A percentile compares a stretch with the other conserved stretches of the same genome.
phyloP scores from a whole-genome alignment of 2,888 invertebrate species.

The Eupithecia pulchellata region DNA sequence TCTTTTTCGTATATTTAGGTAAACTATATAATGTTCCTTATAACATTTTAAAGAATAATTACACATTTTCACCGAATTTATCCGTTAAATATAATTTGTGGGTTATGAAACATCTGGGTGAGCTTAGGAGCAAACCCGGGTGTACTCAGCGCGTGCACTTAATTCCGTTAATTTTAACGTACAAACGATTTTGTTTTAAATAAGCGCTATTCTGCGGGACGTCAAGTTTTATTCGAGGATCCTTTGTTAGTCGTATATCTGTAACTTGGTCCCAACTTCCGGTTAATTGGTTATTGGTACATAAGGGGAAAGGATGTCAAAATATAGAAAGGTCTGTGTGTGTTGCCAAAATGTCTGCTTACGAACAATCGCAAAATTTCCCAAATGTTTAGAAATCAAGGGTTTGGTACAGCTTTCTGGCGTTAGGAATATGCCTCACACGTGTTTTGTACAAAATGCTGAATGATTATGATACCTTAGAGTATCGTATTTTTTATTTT shows the following conservation, averaged over 20 bases:
- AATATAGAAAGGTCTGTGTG: neutral
- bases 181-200: conserved; percentile 64
- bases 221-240: conserved; percentile 70
- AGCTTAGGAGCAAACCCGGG: conserved; percentile 40
- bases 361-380: neutral
- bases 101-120: neutral
- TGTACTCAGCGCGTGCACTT: conserved; percentile 74
- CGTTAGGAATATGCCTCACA: neutral
- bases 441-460: neutral
- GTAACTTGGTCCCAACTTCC: conserved; percentile 13
- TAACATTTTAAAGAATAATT: too few species aligned
- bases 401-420: neutral
- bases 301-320: neutral
- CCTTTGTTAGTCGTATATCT: conserved; percentile 57
- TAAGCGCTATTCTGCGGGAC: conserved; percentile 64
- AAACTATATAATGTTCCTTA: too few species aligned
- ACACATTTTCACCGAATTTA: too few species aligned
- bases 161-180: conserved; percentile 79
- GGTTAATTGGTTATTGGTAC: neutral
- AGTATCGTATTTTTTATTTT: too few species aligned
- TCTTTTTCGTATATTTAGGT: too few species aligned
- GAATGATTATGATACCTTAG: too few species aligned
- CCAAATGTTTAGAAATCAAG: neutral
- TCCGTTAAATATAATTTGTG: too few species aligned
- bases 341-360: neutral